Conservation (phyloP, 2,797 vertebrate genomes). For the Brotogeris chrysoptera region DNA sequence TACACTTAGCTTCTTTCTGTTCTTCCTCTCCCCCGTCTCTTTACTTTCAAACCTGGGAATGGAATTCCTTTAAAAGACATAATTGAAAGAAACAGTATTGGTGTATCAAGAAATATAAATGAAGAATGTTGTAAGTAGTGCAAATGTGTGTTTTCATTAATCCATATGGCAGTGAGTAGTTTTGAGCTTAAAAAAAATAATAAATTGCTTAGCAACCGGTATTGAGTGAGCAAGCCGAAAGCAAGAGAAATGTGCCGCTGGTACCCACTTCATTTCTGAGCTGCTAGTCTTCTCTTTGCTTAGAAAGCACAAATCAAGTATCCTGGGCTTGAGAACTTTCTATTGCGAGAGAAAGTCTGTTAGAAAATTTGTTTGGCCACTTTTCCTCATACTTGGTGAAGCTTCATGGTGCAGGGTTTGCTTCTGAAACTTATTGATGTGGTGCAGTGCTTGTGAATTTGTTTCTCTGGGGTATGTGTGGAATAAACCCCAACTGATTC, state of each 20-base stretch:
- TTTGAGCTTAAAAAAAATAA: background rate
- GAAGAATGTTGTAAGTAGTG: conserved; percentile 25
- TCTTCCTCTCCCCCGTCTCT: background rate
- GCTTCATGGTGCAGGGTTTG: rapidly evolving
- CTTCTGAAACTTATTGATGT: background rate
- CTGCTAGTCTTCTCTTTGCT: background rate
- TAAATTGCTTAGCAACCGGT: conserved; percentile 61
- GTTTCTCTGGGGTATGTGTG: background rate
- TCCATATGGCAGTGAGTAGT: conserved; percentile 54
- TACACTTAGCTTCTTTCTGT: background rate
- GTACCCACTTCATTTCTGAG: background rate
- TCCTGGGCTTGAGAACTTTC: background rate
- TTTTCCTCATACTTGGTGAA: background rate
- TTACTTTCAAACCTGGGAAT: background rate
- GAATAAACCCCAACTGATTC: background rate
- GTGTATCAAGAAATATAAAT: conserved; percentile 17
- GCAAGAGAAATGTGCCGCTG: conserved; percentile 2
- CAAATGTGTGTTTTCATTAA: conserved; percentile 59
- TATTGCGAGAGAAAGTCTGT: background rate
- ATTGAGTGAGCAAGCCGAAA: conserved; percentile 31
- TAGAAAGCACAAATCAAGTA: background rate
- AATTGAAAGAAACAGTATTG: background rate
- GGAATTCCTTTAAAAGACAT: background rate
- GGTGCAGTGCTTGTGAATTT: background rate
- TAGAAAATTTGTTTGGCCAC: background rate